Evolutionary conservation across 2,888 invertebrate species (phyloP).

Genomic region (Pachliopta kotzebuea): DNA sequence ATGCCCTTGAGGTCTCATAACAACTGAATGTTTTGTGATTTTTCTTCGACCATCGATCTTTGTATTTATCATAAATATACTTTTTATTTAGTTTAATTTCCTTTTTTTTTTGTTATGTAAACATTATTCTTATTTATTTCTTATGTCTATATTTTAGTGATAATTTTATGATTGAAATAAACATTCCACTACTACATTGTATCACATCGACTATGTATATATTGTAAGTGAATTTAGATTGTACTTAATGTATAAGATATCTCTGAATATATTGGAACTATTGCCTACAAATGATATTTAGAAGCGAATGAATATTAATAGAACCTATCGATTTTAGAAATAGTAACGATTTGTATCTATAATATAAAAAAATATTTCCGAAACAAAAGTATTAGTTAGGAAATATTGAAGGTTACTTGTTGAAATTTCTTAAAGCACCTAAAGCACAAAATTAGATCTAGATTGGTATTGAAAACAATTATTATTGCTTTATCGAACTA

Average conservation of each 20-base stretch:
- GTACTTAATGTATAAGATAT: slow-evolving; percentile 1
- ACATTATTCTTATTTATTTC: too few relatives aligned
- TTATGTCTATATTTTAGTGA: too few relatives aligned
- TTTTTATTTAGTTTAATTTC: too few relatives aligned
- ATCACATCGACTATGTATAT: slow-evolving; percentile 18
- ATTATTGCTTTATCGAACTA: slow-evolving; percentile 29
- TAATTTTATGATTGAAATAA: too few relatives aligned
- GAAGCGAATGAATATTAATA: neutral
- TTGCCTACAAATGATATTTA: slow-evolving; percentile 6
- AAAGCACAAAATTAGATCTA: slow-evolving; percentile 39
- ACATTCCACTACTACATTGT: slow-evolving; percentile 14
- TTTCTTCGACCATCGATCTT: too few relatives aligned
- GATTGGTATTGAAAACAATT: neutral
- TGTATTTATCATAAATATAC: too few relatives aligned
- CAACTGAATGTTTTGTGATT: too few relatives aligned
- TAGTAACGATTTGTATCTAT: too few relatives aligned
- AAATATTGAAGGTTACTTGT: neutral
- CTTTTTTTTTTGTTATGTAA: too few relatives aligned
- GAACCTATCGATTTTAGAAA: neutral
- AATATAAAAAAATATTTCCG: too few relatives aligned
- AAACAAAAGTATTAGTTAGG: too few relatives aligned
- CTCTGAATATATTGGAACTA: neutral
- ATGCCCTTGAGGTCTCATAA: too few relatives aligned
- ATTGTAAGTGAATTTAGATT: slow-evolving; percentile 9
- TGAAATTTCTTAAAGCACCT: slow-evolving; percentile 33